These are phyloP conservation scores for Dynastes tityus DNA, from an alignment of 2,888 invertebrate species.

Conservation along the genomic window DNA sequence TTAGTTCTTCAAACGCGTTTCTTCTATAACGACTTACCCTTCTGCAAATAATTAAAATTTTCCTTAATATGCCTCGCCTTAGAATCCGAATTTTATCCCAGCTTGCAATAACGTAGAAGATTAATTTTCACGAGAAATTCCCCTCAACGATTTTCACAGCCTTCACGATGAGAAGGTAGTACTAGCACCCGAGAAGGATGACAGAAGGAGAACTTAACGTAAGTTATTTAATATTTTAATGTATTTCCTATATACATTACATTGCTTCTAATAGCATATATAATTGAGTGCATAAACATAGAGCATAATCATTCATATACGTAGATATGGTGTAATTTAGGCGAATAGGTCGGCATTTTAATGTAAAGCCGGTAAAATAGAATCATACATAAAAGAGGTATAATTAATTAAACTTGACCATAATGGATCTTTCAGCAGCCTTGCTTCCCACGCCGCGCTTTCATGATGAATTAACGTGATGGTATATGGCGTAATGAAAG, in stretches of 20 bases:
- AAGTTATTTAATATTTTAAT: constrained; percentile 31
- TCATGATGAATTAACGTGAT: neutral
- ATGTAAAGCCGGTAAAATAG: constrained; percentile 7
- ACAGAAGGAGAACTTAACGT: constrained; percentile 50
- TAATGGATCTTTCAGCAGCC: constrained; percentile 22
- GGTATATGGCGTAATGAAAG: neutral
- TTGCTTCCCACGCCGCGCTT: neutral
- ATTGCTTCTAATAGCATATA: neutral
- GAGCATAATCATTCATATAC: too few species aligned
- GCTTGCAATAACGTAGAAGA: neutral
- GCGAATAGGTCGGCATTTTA: neutral
- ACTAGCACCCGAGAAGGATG: constrained; percentile 31
- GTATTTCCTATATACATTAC: neutral
- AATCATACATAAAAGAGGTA: neutral
- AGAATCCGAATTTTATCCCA: neutral
- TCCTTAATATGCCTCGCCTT: neutral
- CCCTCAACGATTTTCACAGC: neutral
- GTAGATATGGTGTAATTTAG: too few species aligned
- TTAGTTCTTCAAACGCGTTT: neutral
- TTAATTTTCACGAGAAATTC: neutral
- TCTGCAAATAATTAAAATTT: neutral
- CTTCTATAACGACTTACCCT: constrained; percentile 5
- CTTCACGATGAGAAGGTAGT: constrained; percentile 43
- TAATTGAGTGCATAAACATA: too few species aligned
- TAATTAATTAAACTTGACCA: constrained; percentile 18